Conservation (phyloP, 2,113 vertebrate genomes). For the Arvicanthis niloticus region DNA sequence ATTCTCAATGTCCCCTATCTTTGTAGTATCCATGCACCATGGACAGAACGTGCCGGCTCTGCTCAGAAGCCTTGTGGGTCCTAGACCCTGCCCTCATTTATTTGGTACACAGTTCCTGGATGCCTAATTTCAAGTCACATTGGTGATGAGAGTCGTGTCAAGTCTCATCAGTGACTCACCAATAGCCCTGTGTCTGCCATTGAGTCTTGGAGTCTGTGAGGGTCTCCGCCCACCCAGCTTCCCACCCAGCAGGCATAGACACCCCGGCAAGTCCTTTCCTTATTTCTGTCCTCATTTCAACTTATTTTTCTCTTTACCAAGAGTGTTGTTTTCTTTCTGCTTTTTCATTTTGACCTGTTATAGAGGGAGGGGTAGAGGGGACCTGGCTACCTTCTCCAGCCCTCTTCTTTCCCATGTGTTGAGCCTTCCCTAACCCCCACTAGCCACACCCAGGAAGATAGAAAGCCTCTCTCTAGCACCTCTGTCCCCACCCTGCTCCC, state of each 20-base stretch:
- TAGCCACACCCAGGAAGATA: conserved; percentile 55
- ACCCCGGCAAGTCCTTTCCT: not conserved
- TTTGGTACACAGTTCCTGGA: not conserved
- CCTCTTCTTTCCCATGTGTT: rapidly evolving
- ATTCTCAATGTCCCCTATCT: not conserved
- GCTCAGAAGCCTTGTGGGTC: not conserved
- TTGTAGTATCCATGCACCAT: not conserved
- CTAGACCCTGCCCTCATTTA: not conserved
- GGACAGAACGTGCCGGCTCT: not conserved
- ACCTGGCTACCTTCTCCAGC: not conserved
- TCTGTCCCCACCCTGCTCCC: not conserved
- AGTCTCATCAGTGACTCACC: not conserved
- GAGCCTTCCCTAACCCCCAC: not conserved
- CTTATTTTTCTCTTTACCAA: conserved; percentile 18
- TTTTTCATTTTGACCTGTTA: not conserved
- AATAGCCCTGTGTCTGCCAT: not conserved
- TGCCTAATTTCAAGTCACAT: not conserved
- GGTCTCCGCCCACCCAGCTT: not conserved
- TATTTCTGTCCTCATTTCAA: conserved; percentile 48
- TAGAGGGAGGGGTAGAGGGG: not conserved
- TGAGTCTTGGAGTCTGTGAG: not conserved
- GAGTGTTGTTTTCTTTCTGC: not conserved
- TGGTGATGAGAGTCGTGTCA: not conserved
- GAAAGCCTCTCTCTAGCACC: not conserved
- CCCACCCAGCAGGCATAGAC: not conserved